Base-by-base conservation (phyloP, 92 coral and sea anemone genomes). In the Heteractis magnifica region DNA sequence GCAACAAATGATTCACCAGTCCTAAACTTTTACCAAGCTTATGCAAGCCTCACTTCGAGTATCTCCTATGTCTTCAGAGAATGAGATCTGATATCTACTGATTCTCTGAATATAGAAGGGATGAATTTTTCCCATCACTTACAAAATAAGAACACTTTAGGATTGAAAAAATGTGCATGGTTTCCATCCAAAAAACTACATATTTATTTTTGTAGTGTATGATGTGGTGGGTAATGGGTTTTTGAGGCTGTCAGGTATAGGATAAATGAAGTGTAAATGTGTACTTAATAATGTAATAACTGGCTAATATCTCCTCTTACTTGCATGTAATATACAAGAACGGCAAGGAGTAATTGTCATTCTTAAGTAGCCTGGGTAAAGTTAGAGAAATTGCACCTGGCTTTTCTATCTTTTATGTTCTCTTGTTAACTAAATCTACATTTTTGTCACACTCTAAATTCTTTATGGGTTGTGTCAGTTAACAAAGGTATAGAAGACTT, bases 191-290 rank as follows among this genome's bases (percentile, higher is more conserved):
- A 65, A 60, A 59, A 80, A 26, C 82, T 75, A 65, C 87, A 76
- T 84, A 84, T 84, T 84, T 84, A 84, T 84, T 76, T 84, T 76
- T 84, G 59, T 84, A 84, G 80, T 84, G 76, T 82, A 56, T 60
- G 64, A 78, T 21, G 71, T 56, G 16, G 49, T 56, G 81, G 44
- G 72, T 55, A 51, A 44, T 60, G 52, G 71, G 81, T 34, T 62
- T 56, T 44, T 14, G 49, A 56, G 65, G 21, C 23, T 6, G 64
- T n/a, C 71, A 34, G 13, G 49, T n/a, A 44, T 78, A 60, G 79
- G 81, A 41, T 26, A 78, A 56, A 41, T 10, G 18, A 60, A 56
- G 55, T 78, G 65, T 56, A 56, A 78, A 56, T 41, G 52, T 74
- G 56, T 74, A 74, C 56, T 49, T 59, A 52, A 51, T 23, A 49